Conservation (phyloP, 2,888 invertebrate genomes). For the Tetheella fluctuosa region DNA sequence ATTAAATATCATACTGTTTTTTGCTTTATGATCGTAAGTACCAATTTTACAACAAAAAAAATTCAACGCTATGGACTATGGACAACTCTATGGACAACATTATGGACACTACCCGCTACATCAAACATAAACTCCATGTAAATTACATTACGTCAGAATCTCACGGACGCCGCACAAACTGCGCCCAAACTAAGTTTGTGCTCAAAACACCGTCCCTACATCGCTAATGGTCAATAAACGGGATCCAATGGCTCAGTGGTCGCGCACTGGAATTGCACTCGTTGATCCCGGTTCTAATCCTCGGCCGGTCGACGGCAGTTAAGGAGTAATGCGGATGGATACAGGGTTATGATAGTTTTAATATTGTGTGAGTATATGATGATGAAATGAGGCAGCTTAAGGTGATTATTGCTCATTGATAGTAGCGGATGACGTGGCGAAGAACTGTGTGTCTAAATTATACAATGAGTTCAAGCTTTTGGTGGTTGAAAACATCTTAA, state of each 20-base stretch:
- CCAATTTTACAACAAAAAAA: no score
- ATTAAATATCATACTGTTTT: no score
- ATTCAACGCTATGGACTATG: no score
- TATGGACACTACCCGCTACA: no score
- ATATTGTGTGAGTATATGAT: constrained; percentile 1
- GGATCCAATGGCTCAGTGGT: constrained; percentile 45
- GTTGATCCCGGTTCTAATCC: constrained; percentile 57
- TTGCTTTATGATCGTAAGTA: no score
- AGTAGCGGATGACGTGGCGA: no score
- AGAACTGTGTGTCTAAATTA: no score
- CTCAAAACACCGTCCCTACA: constrained; percentile 17
- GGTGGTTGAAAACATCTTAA: no score
- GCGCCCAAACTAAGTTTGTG: constrained; percentile 17
- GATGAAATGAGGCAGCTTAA: not conserved
- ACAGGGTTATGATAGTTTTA: constrained; percentile 37
- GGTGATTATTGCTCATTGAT: no score
- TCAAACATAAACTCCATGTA: not conserved
- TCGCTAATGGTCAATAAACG: constrained; percentile 62
- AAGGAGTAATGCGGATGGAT: constrained; percentile 44
- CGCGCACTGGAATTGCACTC: constrained; percentile 45
- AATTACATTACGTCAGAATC: not conserved
- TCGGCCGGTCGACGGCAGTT: constrained; percentile 41
- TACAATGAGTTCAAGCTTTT: no score
- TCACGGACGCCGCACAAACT: not conserved
- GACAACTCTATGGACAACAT: no score